Base-by-base conservation (phyloP, 2,113 vertebrate species). In the Hippoglossus stenolepis region DNA sequence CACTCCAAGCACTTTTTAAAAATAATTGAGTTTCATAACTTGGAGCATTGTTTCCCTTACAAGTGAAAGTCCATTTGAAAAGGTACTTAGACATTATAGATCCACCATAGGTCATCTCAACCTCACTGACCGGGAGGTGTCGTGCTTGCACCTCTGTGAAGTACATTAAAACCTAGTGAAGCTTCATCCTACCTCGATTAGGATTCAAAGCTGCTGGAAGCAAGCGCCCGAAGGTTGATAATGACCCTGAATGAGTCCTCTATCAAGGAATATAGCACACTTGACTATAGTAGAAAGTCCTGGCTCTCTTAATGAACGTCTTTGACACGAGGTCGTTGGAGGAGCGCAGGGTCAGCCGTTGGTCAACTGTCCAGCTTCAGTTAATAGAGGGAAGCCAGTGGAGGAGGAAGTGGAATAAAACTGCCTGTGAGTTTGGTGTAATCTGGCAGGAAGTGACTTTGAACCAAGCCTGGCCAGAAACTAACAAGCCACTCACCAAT, bases 11-110 rank as follows among this genome's bases (percentile, higher is more conserved):
- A 66, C 47, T 73, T 85, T 86, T 86, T 85, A 77, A 63, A 63
- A 82, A 88, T 89, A 84, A 90, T 89, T 88, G 85, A 91, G 79
- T 90, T 90, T 88, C 38, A 84, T 81, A 82, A 90, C 85, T 79
- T 85, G 83, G 75, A 68, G 68, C 80, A 79, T 71, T 76, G 84
- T 80, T 85, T 68, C 62, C 70, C 73, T 74, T 83, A 79, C 87
- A 91, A 83, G 72, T 82, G 60, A 77, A 80, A 90, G 88, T 82
- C 85, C 90, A 85, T 81, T 86, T 90, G 45, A 84, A 87, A 89
- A 87, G 80, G 85, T 83, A 76, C 86, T 86, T 80, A 62, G 67
- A 82, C 71, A 65, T 88, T 82, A 89, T 88, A 73, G 43, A 89
- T 90, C 79, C 63, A 71, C 65, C 62, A 40, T 73, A 49, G 72